A percentile compares a stretch with the other conserved stretches of the same genome.
Conservation (phyloP, 2,797 vertebrate genomes). For the Iguana delicatissima region DNA sequence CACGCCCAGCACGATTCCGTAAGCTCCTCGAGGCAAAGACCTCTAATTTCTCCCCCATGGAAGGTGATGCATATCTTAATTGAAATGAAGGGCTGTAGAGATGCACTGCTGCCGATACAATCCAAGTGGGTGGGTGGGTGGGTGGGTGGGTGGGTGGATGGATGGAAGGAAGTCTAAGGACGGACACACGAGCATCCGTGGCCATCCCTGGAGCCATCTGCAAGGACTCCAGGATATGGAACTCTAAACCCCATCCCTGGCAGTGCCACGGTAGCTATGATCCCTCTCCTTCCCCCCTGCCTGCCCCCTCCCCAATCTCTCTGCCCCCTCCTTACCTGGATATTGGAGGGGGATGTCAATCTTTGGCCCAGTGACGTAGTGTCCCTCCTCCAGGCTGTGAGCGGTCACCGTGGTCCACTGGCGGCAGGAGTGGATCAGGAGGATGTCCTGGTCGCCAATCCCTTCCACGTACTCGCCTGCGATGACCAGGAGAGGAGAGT, state of each 20-base stretch:
- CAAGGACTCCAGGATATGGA: background rate
- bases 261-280: too few species aligned
- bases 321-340: constrained; percentile 83
- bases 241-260: too few species aligned
- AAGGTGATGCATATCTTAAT: background rate
- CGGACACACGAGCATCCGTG: background rate
- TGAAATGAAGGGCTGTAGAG: background rate
- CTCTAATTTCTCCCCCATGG: background rate
- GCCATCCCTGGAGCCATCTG: background rate
- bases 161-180: too few species aligned
- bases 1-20: background rate
- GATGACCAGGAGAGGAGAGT: background rate
- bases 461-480: constrained; percentile 94
- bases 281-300: background rate
- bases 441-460: constrained; percentile 90
- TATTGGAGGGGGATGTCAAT: constrained; percentile 98
- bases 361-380: constrained; percentile 97
- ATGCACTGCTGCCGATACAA: background rate
- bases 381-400: constrained; percentile 96
- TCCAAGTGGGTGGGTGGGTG: background rate
- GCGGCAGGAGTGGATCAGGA: constrained; percentile 94
- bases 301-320: background rate
- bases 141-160: too few species aligned
- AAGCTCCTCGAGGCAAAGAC: background rate
- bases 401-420: constrained; percentile 98